A percentile compares a stretch with the other conserved stretches of the same genome.
These are phyloP conservation scores for Chrysotoxum bicinctum DNA, from an alignment of 2,888 invertebrate species.

Conservation along the genomic window DNA sequence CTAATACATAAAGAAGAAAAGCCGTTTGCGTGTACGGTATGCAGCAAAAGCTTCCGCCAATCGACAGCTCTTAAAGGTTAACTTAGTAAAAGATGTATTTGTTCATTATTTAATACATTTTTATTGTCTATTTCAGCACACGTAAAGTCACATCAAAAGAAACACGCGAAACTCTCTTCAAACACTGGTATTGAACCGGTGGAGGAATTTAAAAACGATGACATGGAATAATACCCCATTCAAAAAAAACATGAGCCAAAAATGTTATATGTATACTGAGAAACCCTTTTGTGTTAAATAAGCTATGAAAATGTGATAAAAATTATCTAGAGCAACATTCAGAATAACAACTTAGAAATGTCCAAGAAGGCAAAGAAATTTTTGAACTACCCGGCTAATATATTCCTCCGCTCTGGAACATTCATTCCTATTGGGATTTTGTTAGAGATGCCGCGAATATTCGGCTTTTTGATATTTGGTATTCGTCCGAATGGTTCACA, in stretches of 20 bases:
- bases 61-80: neutral
- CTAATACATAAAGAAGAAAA: conserved; percentile 2
- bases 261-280: neutral
- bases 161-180: neutral
- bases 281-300: no score
- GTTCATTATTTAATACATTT: neutral
- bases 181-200: neutral
- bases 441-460: no score
- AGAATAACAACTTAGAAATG: no score
- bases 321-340: no score
- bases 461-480: no score
- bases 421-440: no score
- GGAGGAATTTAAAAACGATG: neutral
- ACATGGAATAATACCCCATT: neutral
- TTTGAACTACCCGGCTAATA: no score
- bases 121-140: neutral
- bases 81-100: neutral
- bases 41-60: conserved; percentile 12
- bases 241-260: neutral
- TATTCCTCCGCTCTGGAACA: no score
- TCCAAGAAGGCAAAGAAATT: no score
- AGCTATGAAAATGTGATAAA: neutral
- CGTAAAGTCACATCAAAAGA: neutral
- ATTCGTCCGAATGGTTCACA: no score
- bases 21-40: conserved; percentile 16